Conservation (phyloP, 2,888 invertebrate genomes). For the Campopleginae sp. region DNA sequence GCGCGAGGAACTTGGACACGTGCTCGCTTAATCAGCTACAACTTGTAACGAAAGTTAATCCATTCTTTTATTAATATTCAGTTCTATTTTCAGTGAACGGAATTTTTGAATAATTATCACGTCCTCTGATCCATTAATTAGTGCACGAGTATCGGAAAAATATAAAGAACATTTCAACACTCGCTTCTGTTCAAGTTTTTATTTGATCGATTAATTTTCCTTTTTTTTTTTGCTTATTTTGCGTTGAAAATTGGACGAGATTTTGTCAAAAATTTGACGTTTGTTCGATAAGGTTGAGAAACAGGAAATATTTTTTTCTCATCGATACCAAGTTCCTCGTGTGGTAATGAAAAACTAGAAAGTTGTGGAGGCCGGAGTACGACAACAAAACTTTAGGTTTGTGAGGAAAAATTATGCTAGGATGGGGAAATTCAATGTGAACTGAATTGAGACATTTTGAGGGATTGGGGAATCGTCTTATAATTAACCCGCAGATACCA, state of each 20-base stretch:
- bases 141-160: conserved; percentile 30
- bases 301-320: conserved; percentile 5
- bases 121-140: conserved; percentile 9
- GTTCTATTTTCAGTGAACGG: conserved; percentile 49
- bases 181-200: neutral
- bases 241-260: neutral
- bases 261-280: conserved; percentile 2
- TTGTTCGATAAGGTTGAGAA: neutral
- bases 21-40: conserved; percentile 65
- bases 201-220: neutral
- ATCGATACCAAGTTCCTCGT: conserved; percentile 67
- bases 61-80: conserved; percentile 49
- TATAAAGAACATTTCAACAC: neutral
- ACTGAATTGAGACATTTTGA: conserved; percentile 1
- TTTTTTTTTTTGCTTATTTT: neutral
- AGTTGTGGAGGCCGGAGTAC: conserved; percentile 40
- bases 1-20: conserved; percentile 70
- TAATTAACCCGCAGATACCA: too few relatives aligned
- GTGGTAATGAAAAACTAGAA: conserved; percentile 32
- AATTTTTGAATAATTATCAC: conserved; percentile 19
- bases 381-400: conserved; percentile 20
- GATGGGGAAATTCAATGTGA: conserved; percentile 4
- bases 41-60: conserved; percentile 43
- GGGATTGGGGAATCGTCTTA: neutral
- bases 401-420: conserved; percentile 27